phyloP scores from a whole-genome alignment of 2,797 vertebrate genomes.

The Valencia hispanica region DNA sequence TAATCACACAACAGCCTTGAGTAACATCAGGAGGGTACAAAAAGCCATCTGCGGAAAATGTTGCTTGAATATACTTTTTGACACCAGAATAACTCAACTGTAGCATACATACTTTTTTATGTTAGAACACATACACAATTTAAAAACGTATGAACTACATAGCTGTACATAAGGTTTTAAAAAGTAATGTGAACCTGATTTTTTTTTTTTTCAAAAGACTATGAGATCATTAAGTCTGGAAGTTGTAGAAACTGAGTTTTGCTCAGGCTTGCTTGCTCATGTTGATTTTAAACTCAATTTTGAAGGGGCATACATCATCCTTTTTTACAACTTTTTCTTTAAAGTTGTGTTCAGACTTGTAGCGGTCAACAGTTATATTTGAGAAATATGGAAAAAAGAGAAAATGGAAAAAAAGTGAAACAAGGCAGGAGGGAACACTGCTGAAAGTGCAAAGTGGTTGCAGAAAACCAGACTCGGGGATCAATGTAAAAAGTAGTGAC shows the following conservation, averaged over 20 bases:
- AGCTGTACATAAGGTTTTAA: background rate
- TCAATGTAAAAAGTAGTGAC: background rate
- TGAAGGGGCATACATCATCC: background rate
- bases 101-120: constrained; percentile 1
- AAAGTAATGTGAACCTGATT: background rate
- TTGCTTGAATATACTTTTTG: constrained; percentile 8
- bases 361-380: background rate
- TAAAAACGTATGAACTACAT: background rate
- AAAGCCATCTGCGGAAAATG: constrained; percentile 12
- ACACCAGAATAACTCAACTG: constrained; percentile 4
- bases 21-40: constrained; percentile 43
- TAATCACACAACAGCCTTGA: constrained; percentile 50
- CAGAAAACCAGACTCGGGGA: background rate
- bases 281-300: background rate
- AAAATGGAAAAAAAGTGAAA: background rate
- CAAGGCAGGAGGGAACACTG: background rate
- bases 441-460: background rate
- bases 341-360: constrained; percentile 1
- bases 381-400: background rate
- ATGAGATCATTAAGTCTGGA: background rate
- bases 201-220: background rate
- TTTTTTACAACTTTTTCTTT: background rate
- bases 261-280: background rate
- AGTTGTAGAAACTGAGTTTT: background rate
- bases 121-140: constrained; percentile 11